These are phyloP conservation scores for Bombus balteatus DNA, from an alignment of 1,140 invertebrate genomes.

Conservation along the genomic window DNA sequence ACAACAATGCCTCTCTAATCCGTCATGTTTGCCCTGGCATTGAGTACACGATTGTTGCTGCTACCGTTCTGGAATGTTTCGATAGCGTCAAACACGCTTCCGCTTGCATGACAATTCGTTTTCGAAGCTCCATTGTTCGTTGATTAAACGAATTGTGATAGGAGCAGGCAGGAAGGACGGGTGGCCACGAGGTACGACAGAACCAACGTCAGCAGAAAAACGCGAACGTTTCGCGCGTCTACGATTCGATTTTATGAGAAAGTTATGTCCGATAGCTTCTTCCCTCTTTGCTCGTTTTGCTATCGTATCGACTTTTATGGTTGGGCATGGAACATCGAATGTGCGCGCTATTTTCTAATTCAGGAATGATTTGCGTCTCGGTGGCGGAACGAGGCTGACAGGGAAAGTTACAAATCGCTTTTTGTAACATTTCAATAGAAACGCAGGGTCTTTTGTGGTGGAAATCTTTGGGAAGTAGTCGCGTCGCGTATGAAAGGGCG, in stretches of 20 bases:
- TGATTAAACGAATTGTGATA: constrained; percentile 52
- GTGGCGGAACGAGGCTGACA: no score
- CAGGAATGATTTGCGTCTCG: neutral
- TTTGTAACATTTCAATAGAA: neutral
- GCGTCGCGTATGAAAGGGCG: neutral
- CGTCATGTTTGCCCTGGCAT: constrained; percentile 48
- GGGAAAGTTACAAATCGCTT: neutral
- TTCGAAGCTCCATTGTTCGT: constrained; percentile 26
- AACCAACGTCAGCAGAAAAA: constrained; percentile 15
- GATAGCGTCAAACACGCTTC: constrained; percentile 36
- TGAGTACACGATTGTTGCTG: constrained; percentile 41
- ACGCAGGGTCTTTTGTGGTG: neutral
- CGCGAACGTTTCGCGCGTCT: neutral
- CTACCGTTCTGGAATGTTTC: constrained; percentile 42
- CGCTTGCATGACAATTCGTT: constrained; percentile 42
- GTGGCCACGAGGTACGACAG: neutral
- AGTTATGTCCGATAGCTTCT: neutral
- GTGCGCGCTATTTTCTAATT: neutral
- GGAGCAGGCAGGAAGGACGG: neutral
- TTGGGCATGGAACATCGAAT: neutral
- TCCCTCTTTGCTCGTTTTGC: neutral
- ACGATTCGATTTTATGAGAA: constrained; percentile 11
- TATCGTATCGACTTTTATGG: neutral
- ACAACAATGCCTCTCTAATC: constrained; percentile 53
- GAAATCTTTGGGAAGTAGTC: neutral